Percentiles rank a stretch among this genome's conserved stretches.
Conservation (phyloP, 2,797 vertebrate species). For the Halcyon badia region DNA sequence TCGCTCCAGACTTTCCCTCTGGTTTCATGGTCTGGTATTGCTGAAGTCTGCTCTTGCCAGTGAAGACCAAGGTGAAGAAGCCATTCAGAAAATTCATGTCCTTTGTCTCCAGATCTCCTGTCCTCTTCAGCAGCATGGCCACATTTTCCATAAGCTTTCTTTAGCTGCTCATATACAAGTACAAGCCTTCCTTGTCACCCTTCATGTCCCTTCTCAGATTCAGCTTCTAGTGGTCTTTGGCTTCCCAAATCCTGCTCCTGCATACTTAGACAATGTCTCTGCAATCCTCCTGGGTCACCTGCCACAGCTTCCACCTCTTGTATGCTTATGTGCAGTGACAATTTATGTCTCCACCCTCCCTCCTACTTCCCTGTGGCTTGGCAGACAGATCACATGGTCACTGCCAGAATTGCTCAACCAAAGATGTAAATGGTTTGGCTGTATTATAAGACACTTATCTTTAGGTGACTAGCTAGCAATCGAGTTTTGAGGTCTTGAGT, state of each 20-base stretch:
- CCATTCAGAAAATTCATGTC: neutral
- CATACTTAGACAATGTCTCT: neutral
- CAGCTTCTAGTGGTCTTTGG: neutral
- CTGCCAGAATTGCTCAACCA: constrained; percentile 18
- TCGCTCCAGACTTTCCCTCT: neutral
- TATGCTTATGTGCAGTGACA: neutral
- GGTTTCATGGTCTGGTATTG: neutral
- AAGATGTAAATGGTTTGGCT: constrained; percentile 24
- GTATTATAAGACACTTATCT: neutral
- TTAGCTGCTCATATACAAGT: neutral
- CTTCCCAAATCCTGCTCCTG: neutral
- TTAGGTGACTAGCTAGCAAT: neutral
- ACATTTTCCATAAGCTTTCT: neutral
- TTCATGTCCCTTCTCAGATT: neutral
- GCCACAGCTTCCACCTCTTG: neutral
- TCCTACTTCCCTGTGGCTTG: neutral
- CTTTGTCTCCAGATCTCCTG: neutral
- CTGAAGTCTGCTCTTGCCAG: neutral
- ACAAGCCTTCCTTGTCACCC: neutral
- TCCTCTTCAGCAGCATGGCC: neutral
- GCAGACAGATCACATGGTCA: neutral
- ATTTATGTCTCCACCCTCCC: neutral
- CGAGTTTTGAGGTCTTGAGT: neutral
- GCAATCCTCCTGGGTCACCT: neutral
- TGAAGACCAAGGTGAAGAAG: neutral